Percentiles rank a stretch among this genome's conserved stretches.
Evolutionary conservation across 2,888 invertebrate genomes (phyloP).

Genomic region (Limnephilus auricula): DNA sequence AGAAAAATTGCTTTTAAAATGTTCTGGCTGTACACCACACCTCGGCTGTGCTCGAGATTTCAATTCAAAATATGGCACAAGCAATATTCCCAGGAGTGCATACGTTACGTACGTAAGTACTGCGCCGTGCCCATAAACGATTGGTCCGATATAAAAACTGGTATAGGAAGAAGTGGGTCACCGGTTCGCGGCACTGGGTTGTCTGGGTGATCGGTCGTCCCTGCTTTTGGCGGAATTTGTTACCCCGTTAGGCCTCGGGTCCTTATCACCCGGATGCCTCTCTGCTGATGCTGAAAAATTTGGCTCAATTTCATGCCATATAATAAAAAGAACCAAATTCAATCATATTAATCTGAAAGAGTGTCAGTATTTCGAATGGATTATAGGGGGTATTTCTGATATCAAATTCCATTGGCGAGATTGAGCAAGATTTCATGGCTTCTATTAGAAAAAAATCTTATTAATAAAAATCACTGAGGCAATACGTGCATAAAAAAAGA

Average conservation of each 20-base stretch:
- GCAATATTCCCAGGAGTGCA: not conserved
- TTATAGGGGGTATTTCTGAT: not conserved
- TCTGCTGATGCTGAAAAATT: not conserved
- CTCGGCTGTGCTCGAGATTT: not conserved
- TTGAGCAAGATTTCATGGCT: not conserved
- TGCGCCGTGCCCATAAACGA: not conserved
- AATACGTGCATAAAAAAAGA: not conserved
- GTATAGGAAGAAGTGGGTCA: constrained; percentile 4
- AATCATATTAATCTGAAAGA: not conserved
- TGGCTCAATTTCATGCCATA: too few relatives aligned
- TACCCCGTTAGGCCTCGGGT: not conserved
- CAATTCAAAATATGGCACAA: not conserved
- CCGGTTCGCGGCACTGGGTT: not conserved
- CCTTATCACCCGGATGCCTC: not conserved
- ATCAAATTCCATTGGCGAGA: not conserved
- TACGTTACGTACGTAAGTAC: not conserved
- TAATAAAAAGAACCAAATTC: too few relatives aligned
- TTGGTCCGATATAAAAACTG: not conserved
- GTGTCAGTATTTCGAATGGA: not conserved
- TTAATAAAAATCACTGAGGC: not conserved
- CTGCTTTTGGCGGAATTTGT: not conserved
- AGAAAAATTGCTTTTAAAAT: not conserved
- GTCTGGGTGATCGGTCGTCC: not conserved
- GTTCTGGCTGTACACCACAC: not conserved
- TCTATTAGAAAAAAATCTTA: not conserved